Evolutionary conservation across 2,888 invertebrate species (phyloP), one percentile per base, ranked within the genome.

Genomic region (Tribolium freemani): DNA sequence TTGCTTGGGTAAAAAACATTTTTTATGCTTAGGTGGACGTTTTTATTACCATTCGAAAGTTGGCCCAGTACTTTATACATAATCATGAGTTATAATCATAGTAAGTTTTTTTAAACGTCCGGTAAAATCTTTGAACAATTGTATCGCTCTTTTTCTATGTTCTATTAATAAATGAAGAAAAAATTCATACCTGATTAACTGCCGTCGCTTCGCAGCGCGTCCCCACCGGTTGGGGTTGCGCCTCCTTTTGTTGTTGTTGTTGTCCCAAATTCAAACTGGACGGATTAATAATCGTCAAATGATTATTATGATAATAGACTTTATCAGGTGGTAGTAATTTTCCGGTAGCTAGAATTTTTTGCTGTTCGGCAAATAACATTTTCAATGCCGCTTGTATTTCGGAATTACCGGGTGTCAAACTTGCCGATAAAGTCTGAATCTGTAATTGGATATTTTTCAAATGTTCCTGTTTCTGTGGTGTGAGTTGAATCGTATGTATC

Each of bases 401-500:
- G 0, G 82, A 75, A 73, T 86, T 85, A 2, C 83, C 84, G 0
- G 86, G 81, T n/a, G 84, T 88, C 76, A 89, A 84, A 76, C 90
- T 89, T 11, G 89, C 87, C 45, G 90, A 88, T 63, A 94, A 86
- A 57, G 90, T 88, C 81, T 91, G 91, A 63, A 94, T 92, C 85
- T 93, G 93, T 79, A 90, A 87, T 83, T 93, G 92, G 6, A 93
- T 89, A 69, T 88, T 89, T 80, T 90, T 90, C 74, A 92, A 81
- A 78, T 88, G 87, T 85, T 90, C 85, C 82, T 93, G 93, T 80
- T 93, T 93, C 79, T 93, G 93, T 8, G 92, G 91, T 10, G 92
- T 92, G 57, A 94, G 84, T 80, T 93, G 93, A 76, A 93, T 93
- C 6, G 93, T 92, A 81, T 93, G 93, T 64, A 93, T 91, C 73